Base-by-base conservation (phyloP, 2,888 invertebrate species). In the Noctua fimbriata region DNA sequence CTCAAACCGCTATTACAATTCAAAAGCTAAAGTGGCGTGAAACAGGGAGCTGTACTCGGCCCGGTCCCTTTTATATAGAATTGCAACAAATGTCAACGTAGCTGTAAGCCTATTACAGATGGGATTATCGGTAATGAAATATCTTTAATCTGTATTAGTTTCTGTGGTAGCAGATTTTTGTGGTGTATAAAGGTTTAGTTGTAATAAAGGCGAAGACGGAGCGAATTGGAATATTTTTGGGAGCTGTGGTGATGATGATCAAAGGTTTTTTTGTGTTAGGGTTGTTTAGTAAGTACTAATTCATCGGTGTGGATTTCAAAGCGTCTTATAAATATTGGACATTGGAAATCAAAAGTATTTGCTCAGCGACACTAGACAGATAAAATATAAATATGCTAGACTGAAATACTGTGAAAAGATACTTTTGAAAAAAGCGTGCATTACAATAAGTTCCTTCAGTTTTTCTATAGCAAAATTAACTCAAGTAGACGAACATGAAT, bases 91-190 rank as follows among this genome's bases (percentile, higher is more conserved):
- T 96, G 96, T 96, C 96, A 95, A 93, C 94, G 92, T 90, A 88
- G 87, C 87, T 88, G 84, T 95, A 96, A 96, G 94, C 96, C 96
- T 95, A 96, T 96, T 96, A 96, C 92, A 88, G 88, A 88, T 85
- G 83, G 95, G 96, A 96, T 96, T 96, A 95, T 92, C 91, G 89
- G 96, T 96, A 96, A 96, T 96, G 96, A 95, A 96, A 96, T 96
- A 96, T 96, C 94, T 96, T 96, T 96, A 96, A 96, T 96, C 96
- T 96, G 94, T 95, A 95, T 95, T 95, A 95, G 94, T 90, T 91
- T 90, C 88, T 90, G 84, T 80, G 86, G 86, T 73, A 85, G 89
- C 84, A 89, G 85, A 90, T 88, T 89, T 86, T 87, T 86, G 81
- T 89, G 73, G 82, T 66, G 80, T 60, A 69, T 76, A 69, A 75